These are phyloP conservation scores for Dryas iulia DNA, from an alignment of 1,140 invertebrate genomes.

Conservation along the genomic window DNA sequence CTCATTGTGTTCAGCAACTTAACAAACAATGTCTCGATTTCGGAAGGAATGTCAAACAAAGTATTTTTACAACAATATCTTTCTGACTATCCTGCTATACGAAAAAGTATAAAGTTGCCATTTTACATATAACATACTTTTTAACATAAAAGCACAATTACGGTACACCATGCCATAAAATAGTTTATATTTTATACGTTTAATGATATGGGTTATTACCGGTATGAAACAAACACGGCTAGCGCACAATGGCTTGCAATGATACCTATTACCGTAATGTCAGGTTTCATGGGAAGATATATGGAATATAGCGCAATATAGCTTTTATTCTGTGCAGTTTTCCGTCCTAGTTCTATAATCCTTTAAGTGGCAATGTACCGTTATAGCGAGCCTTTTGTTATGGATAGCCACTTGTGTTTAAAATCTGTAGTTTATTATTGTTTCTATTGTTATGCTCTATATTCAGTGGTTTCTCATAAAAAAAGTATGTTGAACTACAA, in stretches of 20 bases:
- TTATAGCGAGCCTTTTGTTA: not conserved
- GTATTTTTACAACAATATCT: too few species aligned
- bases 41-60: too few species aligned
- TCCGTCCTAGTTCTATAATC: slow-evolving; percentile 7
- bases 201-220: not conserved
- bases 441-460: not conserved
- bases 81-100: too few species aligned
- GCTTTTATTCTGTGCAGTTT: slow-evolving; percentile 14
- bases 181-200: not conserved
- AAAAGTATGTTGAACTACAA: not conserved
- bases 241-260: slow-evolving; percentile 12
- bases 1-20: too few species aligned
- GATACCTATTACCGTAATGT: slow-evolving; percentile 24
- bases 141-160: not conserved
- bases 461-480: not conserved
- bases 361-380: not conserved
- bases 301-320: slow-evolving; percentile 1
- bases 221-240: not conserved
- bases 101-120: too few species aligned
- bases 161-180: not conserved
- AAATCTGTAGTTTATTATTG: not conserved
- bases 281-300: slow-evolving; percentile 12
- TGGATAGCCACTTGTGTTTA: not conserved
- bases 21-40: too few species aligned
- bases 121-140: not conserved